phyloP scores from a whole-genome alignment of 2,888 invertebrate genomes.

The Acronicta aceris region DNA sequence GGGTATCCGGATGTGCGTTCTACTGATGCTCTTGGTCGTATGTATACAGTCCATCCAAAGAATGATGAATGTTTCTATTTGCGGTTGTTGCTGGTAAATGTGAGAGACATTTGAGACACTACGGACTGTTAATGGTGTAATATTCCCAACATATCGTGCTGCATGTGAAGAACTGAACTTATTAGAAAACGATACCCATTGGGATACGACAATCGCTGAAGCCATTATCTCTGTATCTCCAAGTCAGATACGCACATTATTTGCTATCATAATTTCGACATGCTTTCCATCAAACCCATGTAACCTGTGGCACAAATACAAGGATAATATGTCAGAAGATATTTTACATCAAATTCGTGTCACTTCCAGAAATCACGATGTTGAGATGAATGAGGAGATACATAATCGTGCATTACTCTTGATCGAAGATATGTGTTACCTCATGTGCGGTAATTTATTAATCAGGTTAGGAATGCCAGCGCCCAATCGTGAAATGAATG shows the following conservation, averaged over 20 bases:
- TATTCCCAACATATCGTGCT: conserved; percentile 51
- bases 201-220: conserved; percentile 56
- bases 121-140: conserved; percentile 54
- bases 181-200: conserved; percentile 55
- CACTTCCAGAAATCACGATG: conserved; percentile 49
- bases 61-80: conserved; percentile 50
- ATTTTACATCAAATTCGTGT: conserved; percentile 59
- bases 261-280: conserved; percentile 59
- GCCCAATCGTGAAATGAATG: conserved; percentile 57
- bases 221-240: conserved; percentile 53
- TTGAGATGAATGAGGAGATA: conserved; percentile 55
- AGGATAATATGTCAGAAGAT: conserved; percentile 59
- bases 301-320: conserved; percentile 60
- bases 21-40: conserved; percentile 26
- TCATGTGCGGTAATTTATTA: conserved; percentile 58
- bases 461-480: conserved; percentile 51
- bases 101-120: conserved; percentile 51
- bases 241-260: conserved; percentile 61
- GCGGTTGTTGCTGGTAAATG: conserved; percentile 41
- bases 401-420: conserved; percentile 54
- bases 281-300: conserved; percentile 53
- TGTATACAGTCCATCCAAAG: conserved; percentile 37
- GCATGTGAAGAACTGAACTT: conserved; percentile 58
- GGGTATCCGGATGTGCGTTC: conserved; percentile 28
- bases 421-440: conserved; percentile 62